Evolutionary conservation across 2,797 vertebrate genomes (phyloP), one percentile per base, ranked within the genome.

Genomic region (Aselliscus stoliczkanus): DNA sequence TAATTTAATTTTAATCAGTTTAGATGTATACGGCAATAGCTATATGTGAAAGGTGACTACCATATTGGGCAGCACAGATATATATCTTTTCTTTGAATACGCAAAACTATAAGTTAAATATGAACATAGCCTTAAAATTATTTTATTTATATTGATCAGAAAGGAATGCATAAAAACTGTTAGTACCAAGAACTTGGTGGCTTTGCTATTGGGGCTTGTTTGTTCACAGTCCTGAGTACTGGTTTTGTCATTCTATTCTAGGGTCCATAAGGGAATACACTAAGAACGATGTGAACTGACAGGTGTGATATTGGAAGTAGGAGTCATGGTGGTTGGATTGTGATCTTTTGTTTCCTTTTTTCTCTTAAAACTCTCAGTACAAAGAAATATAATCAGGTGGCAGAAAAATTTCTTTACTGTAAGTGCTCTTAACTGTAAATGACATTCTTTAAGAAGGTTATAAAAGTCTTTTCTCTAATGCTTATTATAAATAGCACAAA

Each of bases 401-500:
- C 47, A 50, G 47, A 50, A 50, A 50, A 50, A 50, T 50, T 50
- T 50, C 14, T 14, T 50, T 50, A 50, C 47, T 50, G 14, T 50
- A 50, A 50, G 13, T 50, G 14, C 14, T 47, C 44, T 50, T 50
- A 50, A 50, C 47, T 50, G 13, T 15, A 50, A 50, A 50, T 50
- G 47, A 50, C 47, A 50, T 50, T 50, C 3, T 50, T 50, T 17
- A 50, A 50, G 47, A 50, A 50, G 47, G 47, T 50, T 50, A 50
- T 56, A 76, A 42, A 92, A 76, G 83, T 67, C n/a, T 93, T 89
- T 91, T 56, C 14, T 56, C 34, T 62, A 95, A 60, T 86, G 34
- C 25, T 88, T 88, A 90, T 88, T 88, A 86, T 86, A 92, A 89
- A 80, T 60, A 88, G 20, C 73, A 81, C 47, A 62, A 69, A 94